Conservation (phyloP, 92 coral and sea anemone genomes). For the Porites lobata region DNA sequence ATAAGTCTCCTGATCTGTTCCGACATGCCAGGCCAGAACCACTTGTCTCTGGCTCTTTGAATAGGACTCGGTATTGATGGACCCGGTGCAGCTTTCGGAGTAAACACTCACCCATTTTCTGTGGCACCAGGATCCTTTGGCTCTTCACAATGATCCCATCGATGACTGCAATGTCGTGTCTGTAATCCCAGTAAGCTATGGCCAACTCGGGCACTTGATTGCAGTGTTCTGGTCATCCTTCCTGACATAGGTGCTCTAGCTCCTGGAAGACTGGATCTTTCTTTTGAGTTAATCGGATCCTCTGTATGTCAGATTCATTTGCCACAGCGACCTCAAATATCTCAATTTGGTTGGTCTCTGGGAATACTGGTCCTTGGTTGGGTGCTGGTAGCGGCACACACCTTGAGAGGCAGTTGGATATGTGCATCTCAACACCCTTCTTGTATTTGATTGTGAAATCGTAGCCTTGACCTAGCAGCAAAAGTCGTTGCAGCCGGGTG, state of each 20-base stretch:
- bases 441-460: conserved; percentile 74
- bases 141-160: conserved; percentile 76
- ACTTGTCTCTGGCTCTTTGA: conserved; percentile 69
- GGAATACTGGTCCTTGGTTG: conserved; percentile 81
- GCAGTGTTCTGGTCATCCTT: conserved; percentile 79
- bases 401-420: conserved; percentile 82
- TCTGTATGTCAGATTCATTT: conserved; percentile 71
- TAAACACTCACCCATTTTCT: conserved; percentile 70
- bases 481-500: conserved; percentile 77
- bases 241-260: conserved; percentile 77
- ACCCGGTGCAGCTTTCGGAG: conserved; percentile 79
- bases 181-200: conserved; percentile 75
- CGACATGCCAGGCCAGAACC: conserved; percentile 79
- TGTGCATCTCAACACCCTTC: conserved; percentile 78
- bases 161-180: conserved; percentile 71
- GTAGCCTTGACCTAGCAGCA: conserved; percentile 71
- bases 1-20: conserved; percentile 74
- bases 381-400: conserved; percentile 80
- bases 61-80: neutral
- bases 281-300: conserved; percentile 80
- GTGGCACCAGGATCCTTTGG: conserved; percentile 70
- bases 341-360: conserved; percentile 77
- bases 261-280: conserved; percentile 78
- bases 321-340: conserved; percentile 77
- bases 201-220: conserved; percentile 74